Percentiles rank a stretch among this genome's conserved stretches.
phyloP scores from a whole-genome alignment of 1,140 invertebrate genomes.

The Stratiolaelaps scimitus region DNA sequence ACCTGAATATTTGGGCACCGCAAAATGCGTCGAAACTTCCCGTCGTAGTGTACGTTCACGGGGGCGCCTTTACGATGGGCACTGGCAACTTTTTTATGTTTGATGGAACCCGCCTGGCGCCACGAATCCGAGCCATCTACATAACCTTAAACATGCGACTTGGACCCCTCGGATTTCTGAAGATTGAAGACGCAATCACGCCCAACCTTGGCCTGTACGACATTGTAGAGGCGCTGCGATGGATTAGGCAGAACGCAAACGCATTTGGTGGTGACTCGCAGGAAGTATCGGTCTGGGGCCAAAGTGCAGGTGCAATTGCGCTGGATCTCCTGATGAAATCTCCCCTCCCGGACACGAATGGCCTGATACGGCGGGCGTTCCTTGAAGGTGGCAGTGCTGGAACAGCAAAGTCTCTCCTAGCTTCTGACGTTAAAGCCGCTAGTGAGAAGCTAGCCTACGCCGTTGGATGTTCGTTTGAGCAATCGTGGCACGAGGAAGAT shows the following conservation, averaged over 20 bases:
- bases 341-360: background rate
- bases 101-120: conserved; percentile 40
- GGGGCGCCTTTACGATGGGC: conserved; percentile 37
- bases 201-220: conserved; percentile 48
- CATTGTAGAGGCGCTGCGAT: conserved; percentile 43
- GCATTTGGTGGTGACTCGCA: conserved; percentile 45
- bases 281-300: background rate
- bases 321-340: conserved; percentile 5
- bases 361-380: background rate
- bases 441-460: background rate
- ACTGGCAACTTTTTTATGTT: conserved; percentile 37
- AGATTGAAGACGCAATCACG: conserved; percentile 42
- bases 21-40: background rate
- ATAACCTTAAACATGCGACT: conserved; percentile 48
- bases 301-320: conserved; percentile 10
- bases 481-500: background rate
- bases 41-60: background rate
- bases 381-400: conserved; percentile 3
- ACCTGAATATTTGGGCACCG: conserved; percentile 29
- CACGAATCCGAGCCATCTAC: conserved; percentile 44
- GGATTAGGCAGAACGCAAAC: conserved; percentile 45
- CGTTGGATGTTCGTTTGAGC: background rate
- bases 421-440: background rate
- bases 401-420: background rate
- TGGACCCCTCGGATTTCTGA: conserved; percentile 45